Conservation (phyloP, 2,888 invertebrate species). For the Eumerus sabulonum region DNA sequence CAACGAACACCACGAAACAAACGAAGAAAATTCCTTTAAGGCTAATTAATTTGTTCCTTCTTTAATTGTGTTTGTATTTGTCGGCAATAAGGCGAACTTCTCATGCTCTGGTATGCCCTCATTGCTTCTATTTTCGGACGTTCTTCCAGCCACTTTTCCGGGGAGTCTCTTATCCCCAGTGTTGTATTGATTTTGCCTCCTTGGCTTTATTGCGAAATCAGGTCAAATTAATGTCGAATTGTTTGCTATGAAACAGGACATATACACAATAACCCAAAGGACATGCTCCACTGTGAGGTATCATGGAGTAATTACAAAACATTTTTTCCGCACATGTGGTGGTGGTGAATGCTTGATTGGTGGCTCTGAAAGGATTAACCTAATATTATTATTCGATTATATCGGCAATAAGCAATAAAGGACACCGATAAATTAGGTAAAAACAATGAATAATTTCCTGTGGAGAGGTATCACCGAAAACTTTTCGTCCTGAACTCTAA, state of each 20-base stretch:
- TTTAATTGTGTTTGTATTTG: slow-evolving; percentile 67
- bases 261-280: neutral
- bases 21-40: slow-evolving; percentile 54
- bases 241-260: slow-evolving; percentile 9
- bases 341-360: slow-evolving; percentile 37
- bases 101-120: slow-evolving; percentile 10
- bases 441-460: slow-evolving; percentile 56
- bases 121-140: neutral
- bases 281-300: slow-evolving; percentile 17
- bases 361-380: slow-evolving; percentile 49
- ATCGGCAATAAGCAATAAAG: slow-evolving; percentile 53
- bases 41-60: slow-evolving; percentile 65
- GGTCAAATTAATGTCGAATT: slow-evolving; percentile 54
- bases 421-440: slow-evolving; percentile 18
- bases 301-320: slow-evolving; percentile 41
- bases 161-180: slow-evolving; percentile 42
- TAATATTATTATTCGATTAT: slow-evolving; percentile 33
- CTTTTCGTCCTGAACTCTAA: too few relatives aligned
- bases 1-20: slow-evolving; percentile 18
- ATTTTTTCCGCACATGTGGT: slow-evolving; percentile 25
- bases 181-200: slow-evolving; percentile 50
- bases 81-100: slow-evolving; percentile 49
- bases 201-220: slow-evolving; percentile 54
- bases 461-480: neutral
- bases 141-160: slow-evolving; percentile 21